Percentiles rank a stretch among this genome's conserved stretches.
Evolutionary conservation across 2,888 invertebrate species (phyloP).

Genomic region (Lissonota sp.): DNA sequence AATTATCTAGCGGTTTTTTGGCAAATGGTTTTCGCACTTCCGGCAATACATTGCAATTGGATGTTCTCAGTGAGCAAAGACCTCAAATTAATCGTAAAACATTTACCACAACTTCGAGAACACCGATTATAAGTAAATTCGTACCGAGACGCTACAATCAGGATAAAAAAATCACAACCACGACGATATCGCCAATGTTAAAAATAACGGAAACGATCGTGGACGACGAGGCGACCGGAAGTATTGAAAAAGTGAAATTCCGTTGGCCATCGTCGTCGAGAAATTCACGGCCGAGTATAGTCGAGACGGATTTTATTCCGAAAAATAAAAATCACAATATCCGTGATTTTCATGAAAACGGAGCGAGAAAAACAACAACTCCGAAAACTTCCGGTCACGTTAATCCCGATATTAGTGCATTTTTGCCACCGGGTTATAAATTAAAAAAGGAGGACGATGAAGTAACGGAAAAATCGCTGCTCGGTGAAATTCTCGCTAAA

Average conservation of each 20-base stretch:
- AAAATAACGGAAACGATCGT: slow-evolving; percentile 19
- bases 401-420: slow-evolving; percentile 85
- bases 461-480: slow-evolving; percentile 78
- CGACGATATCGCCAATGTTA: slow-evolving; percentile 65
- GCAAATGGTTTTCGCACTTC: slow-evolving; percentile 89
- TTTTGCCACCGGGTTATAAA: slow-evolving; percentile 89
- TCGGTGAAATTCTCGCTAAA: slow-evolving; percentile 79
- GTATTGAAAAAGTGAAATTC: slow-evolving; percentile 57
- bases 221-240: slow-evolving; percentile 36
- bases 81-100: slow-evolving; percentile 84
- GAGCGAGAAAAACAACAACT: slow-evolving; percentile 35
- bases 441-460: slow-evolving; percentile 82
- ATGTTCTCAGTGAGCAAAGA: slow-evolving; percentile 88
- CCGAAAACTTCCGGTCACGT: slow-evolving; percentile 31
- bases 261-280: slow-evolving; percentile 66
- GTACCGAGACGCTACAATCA: slow-evolving; percentile 78
- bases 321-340: slow-evolving; percentile 11
- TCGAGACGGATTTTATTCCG: slow-evolving; percentile 51
- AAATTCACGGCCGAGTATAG: slow-evolving; percentile 53
- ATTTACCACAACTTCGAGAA: slow-evolving; percentile 84
- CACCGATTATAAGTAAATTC: slow-evolving; percentile 80
- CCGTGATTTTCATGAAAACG: slow-evolving; percentile 12
- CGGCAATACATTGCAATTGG: slow-evolving; percentile 85
- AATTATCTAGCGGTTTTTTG: slow-evolving; percentile 91
- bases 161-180: slow-evolving; percentile 71